phyloP scores from a whole-genome alignment of 2,113 vertebrate species.

The Zapus hudsonius region DNA sequence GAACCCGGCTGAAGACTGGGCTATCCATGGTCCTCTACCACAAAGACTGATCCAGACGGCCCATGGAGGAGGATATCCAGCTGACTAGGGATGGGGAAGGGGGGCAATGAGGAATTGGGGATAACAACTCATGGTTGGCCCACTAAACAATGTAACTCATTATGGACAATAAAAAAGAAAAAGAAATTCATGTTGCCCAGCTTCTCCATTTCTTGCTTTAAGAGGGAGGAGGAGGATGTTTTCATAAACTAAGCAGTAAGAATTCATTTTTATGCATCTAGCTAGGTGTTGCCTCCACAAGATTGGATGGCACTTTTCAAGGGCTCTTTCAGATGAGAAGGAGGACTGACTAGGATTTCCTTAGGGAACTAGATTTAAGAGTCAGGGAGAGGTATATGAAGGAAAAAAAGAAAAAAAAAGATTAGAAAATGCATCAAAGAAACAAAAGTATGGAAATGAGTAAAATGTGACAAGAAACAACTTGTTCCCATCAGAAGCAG shows the following conservation, averaged over 20 bases:
- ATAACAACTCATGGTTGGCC: too few relatives aligned
- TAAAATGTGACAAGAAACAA: background rate
- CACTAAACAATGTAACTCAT: too few relatives aligned
- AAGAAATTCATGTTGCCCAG: background rate
- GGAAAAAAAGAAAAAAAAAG: background rate
- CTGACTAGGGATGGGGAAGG: too few relatives aligned
- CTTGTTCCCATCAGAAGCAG: background rate
- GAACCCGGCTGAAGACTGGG: too few relatives aligned
- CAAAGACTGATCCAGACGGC: too few relatives aligned
- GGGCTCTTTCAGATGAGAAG: background rate
- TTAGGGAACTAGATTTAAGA: background rate
- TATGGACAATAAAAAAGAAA: too few relatives aligned
- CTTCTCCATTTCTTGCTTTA: background rate
- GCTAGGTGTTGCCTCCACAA: too few relatives aligned
- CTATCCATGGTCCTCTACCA: too few relatives aligned
- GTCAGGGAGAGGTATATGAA: background rate
- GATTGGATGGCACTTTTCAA: background rate
- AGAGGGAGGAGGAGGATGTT: background rate
- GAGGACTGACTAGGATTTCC: fast-evolving
- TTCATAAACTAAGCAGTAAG: background rate
- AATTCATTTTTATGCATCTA: background rate
- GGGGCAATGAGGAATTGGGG: too few relatives aligned
- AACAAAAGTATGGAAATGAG: background rate
- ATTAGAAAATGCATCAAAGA: background rate
- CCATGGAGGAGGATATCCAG: too few relatives aligned